Conservation (phyloP, 2,113 vertebrate species). For the Cinclus mexicanus region DNA sequence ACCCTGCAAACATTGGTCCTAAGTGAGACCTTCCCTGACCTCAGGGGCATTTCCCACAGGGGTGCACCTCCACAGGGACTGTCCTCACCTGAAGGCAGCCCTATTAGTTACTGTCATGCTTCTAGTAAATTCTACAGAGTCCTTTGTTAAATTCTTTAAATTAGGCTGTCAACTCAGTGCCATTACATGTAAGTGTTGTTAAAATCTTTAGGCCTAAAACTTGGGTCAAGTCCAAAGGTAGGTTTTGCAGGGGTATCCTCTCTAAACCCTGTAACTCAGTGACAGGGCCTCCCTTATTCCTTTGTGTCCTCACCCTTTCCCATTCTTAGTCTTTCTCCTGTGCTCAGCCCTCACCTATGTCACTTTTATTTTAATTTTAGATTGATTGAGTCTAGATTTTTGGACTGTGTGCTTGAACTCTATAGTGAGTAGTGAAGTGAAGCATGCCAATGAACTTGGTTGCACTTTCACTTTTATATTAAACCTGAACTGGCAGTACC, state of each 20-base stretch:
- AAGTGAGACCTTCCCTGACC: neutral
- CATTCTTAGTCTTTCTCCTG: neutral
- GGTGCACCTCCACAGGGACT: too few relatives aligned
- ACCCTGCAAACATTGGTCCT: neutral
- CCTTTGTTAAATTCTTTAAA: neutral
- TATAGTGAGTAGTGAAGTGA: neutral
- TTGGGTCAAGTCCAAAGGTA: too few relatives aligned
- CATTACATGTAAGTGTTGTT: rapidly evolving
- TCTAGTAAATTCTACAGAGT: neutral
- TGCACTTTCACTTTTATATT: neutral
- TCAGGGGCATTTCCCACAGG: too few relatives aligned
- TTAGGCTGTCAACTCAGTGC: neutral
- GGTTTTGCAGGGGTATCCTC: rapidly evolving
- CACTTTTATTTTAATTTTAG: neutral
- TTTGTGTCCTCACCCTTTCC: neutral
- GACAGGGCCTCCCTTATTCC: neutral
- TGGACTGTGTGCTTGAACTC: neutral
- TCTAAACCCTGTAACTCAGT: neutral
- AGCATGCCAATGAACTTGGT: neutral
- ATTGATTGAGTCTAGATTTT: neutral
- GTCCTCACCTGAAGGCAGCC: neutral
- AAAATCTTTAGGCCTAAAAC: neutral
- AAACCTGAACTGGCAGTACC: neutral
- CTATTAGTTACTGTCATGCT: neutral
- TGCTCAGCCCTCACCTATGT: neutral